Base-by-base conservation (phyloP, 2,888 invertebrate genomes). In the Druceiella hillmani region DNA sequence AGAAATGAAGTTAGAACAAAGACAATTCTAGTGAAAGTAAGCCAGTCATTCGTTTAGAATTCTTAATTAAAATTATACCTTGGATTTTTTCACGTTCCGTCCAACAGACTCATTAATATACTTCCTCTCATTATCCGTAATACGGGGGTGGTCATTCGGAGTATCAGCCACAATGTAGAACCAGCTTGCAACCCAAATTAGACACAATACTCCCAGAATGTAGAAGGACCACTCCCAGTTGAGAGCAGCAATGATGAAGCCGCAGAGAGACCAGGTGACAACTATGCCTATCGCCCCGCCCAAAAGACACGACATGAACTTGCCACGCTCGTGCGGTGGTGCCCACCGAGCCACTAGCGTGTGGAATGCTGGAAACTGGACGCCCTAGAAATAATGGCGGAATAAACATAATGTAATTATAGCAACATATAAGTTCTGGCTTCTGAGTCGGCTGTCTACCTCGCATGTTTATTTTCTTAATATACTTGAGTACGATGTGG, bases 211-310 rank as follows among this genome's bases (percentile, higher is more conserved):
- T 1, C 76, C 76, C 1, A 82, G 74, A 2, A 79, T 63, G 52
- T 83, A 81, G 61, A 82, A 84, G 2, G 79, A 81, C 54, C 75
- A 76, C 14, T 72, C 73, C 84, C 84, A 85, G 39, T 79, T 81
- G 14, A 74, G 63, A 7, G 60, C 58, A 36, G 79, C 76, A 37
- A 83, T 77, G 1, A 84, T 65, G 0, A 73, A 58, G 3, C 83
- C 83, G 17, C 81, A 74, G 2, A 83, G 56, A 0, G 82, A 81
- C 75, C 81, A 83, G 0, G 83, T 79, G 2, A 82, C 61, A 2
- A 83, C 78, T 0, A 83, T 83, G 3, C 81, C 84, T 36, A 85
- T 68, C 0, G 83, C 81, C 3, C 84, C 84, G 7, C 84, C 84
- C 73, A 83, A 78, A 51, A 84, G 64, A 1, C 83, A 76, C 50